phyloP scores from a whole-genome alignment of 2,888 invertebrate genomes.

The Dynastes grantii region DNA sequence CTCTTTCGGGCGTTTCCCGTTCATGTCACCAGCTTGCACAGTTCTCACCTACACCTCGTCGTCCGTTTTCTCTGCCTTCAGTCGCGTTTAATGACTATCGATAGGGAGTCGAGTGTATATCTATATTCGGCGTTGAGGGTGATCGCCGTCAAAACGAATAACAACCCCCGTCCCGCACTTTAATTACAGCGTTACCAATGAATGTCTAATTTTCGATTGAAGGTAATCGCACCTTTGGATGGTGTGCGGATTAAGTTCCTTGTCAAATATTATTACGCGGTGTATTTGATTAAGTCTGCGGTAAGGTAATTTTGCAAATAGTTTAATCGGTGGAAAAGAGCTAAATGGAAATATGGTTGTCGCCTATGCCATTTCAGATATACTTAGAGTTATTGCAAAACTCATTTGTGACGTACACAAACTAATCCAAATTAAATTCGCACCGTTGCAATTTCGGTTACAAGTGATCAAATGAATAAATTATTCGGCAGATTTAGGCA shows the following conservation, averaged over 20 bases:
- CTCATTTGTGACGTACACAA: too few species aligned
- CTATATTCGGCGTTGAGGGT: constrained; percentile 9
- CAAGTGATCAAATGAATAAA: too few species aligned
- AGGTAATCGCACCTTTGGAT: not conserved
- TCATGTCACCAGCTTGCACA: constrained; percentile 50
- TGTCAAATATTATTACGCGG: too few species aligned
- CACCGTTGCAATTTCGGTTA: too few species aligned
- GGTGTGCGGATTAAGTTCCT: not conserved
- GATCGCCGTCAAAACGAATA: constrained; percentile 14
- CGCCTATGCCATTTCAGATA: too few species aligned
- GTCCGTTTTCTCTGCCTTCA: constrained; percentile 6
- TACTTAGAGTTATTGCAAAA: too few species aligned
- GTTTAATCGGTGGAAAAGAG: too few species aligned
- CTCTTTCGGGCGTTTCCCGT: constrained; percentile 40
- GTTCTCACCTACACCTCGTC: constrained; percentile 37
- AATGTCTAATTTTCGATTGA: constrained; percentile 5
- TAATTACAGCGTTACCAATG: constrained; percentile 21
- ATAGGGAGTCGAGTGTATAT: constrained; percentile 21
- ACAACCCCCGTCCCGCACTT: constrained; percentile 10
- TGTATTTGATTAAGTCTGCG: not conserved
- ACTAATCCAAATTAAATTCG: too few species aligned
- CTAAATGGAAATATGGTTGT: too few species aligned
- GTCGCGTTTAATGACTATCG: constrained; percentile 33
- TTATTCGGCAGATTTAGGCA: too few species aligned
- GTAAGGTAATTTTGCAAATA: not conserved